Percentiles rank a stretch among this genome's conserved stretches.
These are phyloP conservation scores for Forbesichthys agassizii DNA, from an alignment of 2,113 vertebrate species.

Conservation along the genomic window DNA sequence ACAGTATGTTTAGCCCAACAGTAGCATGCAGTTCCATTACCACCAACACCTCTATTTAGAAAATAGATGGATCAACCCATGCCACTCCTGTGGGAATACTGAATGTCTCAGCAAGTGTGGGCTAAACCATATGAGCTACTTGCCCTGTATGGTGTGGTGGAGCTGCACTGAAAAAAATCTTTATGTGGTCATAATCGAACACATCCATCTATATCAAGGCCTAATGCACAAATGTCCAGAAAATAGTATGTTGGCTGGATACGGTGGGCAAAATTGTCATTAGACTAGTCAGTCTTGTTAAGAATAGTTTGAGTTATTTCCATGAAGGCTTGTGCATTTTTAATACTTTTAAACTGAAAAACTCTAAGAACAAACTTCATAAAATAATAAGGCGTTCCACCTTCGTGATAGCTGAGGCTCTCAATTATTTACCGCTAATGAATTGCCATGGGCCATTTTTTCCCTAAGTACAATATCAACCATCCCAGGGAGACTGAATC, in stretches of 20 bases:
- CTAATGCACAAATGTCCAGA: constrained; percentile 19
- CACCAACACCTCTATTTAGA: neutral
- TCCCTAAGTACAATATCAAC: constrained; percentile 66
- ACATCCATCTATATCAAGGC: constrained; percentile 1
- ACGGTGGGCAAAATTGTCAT: constrained; percentile 58
- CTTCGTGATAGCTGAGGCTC: constrained; percentile 61
- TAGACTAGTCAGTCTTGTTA: constrained; percentile 61
- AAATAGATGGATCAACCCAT: constrained; percentile 14
- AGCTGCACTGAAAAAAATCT: neutral
- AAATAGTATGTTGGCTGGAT: neutral
- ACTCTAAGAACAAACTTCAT: constrained; percentile 73
- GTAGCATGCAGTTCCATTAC: constrained; percentile 6
- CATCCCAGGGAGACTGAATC: constrained; percentile 67
- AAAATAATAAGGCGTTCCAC: constrained; percentile 77
- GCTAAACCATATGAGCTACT: neutral
- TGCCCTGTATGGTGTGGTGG: too few relatives aligned
- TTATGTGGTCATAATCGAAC: neutral
- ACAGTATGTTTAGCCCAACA: neutral
- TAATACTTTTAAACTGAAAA: constrained; percentile 73
- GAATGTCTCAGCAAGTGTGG: neutral
- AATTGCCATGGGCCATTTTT: constrained; percentile 68
- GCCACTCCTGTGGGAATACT: constrained; percentile 2
- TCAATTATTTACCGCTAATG: constrained; percentile 79
- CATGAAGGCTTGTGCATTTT: constrained; percentile 66
- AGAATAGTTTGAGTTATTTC: constrained; percentile 69